Evolutionary conservation across 2,888 invertebrate genomes (phyloP).

Genomic region (Lamproptera curius): DNA sequence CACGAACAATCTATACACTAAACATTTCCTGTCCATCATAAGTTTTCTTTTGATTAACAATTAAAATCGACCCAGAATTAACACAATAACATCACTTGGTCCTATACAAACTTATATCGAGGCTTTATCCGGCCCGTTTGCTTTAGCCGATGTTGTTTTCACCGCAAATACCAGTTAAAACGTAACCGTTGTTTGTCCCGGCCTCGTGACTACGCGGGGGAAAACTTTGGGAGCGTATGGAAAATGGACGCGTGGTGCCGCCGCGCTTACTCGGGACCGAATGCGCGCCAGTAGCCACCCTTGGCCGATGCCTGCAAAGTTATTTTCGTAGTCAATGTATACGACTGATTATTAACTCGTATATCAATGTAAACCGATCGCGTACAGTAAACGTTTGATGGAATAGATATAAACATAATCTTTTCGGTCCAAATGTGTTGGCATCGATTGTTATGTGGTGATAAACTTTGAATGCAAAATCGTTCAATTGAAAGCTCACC

Average conservation of each 20-base stretch:
- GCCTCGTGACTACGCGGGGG: constrained; percentile 30
- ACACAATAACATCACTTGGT: constrained; percentile 8
- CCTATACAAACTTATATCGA: constrained; percentile 1
- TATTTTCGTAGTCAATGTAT: constrained; percentile 25
- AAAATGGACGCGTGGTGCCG: constrained; percentile 44
- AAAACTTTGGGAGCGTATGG: constrained; percentile 51
- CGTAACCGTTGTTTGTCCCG: constrained; percentile 8
- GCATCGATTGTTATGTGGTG: too few species aligned
- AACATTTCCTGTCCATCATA: too few species aligned
- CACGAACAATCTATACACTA: too few species aligned
- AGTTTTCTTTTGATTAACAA: too few species aligned
- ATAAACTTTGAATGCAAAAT: too few species aligned
- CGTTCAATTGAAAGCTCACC: too few species aligned
- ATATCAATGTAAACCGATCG: constrained; percentile 15
- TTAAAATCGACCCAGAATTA: not conserved
- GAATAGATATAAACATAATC: too few species aligned
- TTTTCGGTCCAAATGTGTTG: too few species aligned
- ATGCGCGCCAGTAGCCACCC: constrained; percentile 49
- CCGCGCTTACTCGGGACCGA: constrained; percentile 51
- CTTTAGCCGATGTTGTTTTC: constrained; percentile 9
- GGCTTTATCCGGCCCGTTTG: constrained; percentile 2
- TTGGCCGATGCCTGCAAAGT: constrained; percentile 27
- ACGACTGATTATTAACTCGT: constrained; percentile 23
- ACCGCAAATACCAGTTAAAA: constrained; percentile 11
- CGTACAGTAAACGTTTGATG: too few species aligned